Evolutionary conservation across 2,113 vertebrate species (phyloP).

Genomic region (Phocoena phocoena): DNA sequence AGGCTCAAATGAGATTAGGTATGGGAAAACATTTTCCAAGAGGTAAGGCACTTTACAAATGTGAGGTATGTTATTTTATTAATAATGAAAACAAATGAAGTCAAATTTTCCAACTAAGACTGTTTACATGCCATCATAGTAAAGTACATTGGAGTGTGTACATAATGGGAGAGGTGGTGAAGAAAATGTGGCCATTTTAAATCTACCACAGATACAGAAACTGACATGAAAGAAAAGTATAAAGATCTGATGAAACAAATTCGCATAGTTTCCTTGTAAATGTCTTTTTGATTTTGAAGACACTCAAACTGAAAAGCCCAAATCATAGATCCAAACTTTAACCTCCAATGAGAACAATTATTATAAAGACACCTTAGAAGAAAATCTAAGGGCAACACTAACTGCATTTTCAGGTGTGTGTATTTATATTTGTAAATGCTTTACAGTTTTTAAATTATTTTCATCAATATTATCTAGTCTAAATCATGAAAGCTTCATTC

Average conservation of each 20-base stretch:
- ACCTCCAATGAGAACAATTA: neutral
- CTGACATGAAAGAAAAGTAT: neutral
- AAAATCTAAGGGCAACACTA: neutral
- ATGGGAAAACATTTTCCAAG: neutral
- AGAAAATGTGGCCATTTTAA: neutral
- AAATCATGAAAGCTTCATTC: neutral
- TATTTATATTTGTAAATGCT: neutral
- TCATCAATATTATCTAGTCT: neutral
- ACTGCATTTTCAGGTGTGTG: neutral
- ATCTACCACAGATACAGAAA: neutral
- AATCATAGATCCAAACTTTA: neutral
- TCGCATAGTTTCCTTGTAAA: neutral
- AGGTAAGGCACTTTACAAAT: neutral
- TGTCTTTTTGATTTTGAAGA: neutral
- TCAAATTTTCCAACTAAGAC: neutral
- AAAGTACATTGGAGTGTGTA: neutral
- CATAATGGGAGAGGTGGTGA: neutral
- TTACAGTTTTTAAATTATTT: neutral
- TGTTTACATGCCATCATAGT: neutral
- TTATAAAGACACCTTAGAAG: neutral
- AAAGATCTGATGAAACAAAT: neutral
- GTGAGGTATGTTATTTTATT: neutral
- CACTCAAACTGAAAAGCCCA: neutral
- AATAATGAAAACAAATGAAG: neutral
- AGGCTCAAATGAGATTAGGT: neutral